Base-by-base conservation (phyloP, 2,113 vertebrate species). In the Atherinomorus stipes region DNA sequence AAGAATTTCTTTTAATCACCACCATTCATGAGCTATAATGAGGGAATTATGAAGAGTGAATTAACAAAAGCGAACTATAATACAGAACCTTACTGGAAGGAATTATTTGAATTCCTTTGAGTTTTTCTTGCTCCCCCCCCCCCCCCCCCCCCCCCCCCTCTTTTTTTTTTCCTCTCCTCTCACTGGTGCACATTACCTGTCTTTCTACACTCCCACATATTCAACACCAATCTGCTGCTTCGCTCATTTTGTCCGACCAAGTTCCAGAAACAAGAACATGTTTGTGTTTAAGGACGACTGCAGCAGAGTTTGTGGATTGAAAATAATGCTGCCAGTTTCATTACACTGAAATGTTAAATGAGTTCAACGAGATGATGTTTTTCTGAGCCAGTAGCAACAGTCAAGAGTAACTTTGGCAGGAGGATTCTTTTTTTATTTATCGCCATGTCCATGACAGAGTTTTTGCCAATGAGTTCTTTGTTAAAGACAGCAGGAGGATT, bases 1-100 rank as follows among this genome's bases (percentile, higher is more conserved):
- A 90, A 87, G 84, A 85, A 83, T 81, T 88, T 85, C 70, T 81
- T 65, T 91, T 89, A 89, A 90, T 93, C 89, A 87, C 80, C 74
- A 64, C 81, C 73, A 88, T 90, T 90, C 85, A 85, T 81, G 82
- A 82, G 73, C 72, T 73, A 54, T 90, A 91, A 93, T 89, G 87
- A 92, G 89, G 66, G 83, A 90, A 88, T 91, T 87, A 89, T 83
- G 85, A 89, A 72, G 80, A 86, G 81, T 25, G 71, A 87, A 87
- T 86, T 81, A 91, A 90, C 87, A 88, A 91, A 89, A 84, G 87
- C 87, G 23, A 68, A 84, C 86, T 87, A 89, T 89, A 85, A 76
- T 64, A 75, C 52, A 57, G 65, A 16, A 57, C 83, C 75, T 81
- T 63, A 71, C 78, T 82, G 50, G 47, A 80, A 76, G 56, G 62